Evolutionary conservation across 2,888 invertebrate species (phyloP).

Genomic region (Spicauda simplicius): DNA sequence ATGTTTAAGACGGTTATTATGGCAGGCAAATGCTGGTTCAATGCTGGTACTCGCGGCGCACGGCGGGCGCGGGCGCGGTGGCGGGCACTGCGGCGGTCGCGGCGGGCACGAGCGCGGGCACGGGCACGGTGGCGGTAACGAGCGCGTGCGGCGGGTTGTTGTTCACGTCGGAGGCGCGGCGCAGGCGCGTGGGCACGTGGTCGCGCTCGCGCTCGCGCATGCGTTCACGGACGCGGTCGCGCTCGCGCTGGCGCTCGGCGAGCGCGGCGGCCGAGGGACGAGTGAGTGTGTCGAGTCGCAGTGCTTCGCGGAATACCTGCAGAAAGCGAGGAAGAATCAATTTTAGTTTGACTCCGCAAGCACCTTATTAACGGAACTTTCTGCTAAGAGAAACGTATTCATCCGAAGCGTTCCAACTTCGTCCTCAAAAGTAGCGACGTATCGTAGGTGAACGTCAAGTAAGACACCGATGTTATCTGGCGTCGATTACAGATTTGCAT

Average conservation of each 20-base stretch:
- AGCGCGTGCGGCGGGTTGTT: slow-evolving; percentile 38
- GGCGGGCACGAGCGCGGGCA: too few relatives aligned
- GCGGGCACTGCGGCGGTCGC: too few relatives aligned
- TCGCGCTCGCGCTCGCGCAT: slow-evolving; percentile 18
- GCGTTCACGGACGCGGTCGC: slow-evolving; percentile 14
- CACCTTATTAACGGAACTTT: too few relatives aligned
- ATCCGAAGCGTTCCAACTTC: too few relatives aligned
- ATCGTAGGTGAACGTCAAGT: too few relatives aligned
- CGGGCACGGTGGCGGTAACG: too few relatives aligned
- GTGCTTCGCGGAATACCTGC: slow-evolving; percentile 1
- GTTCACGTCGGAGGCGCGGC: slow-evolving; percentile 33
- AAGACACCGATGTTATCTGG: too few relatives aligned
- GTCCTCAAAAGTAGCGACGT: too few relatives aligned
- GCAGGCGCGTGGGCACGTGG: slow-evolving; percentile 32
- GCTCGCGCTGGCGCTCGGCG: not conserved
- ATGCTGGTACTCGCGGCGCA: slow-evolving; percentile 36
- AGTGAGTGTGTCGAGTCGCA: not conserved
- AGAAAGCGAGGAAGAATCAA: too few relatives aligned
- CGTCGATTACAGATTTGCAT: too few relatives aligned
- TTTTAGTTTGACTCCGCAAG: too few relatives aligned
- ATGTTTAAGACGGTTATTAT: not conserved
- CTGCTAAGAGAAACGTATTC: too few relatives aligned
- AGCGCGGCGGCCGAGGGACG: slow-evolving; percentile 38
- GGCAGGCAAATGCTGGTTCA: slow-evolving; percentile 7
- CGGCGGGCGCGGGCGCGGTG: slow-evolving; percentile 36